These are phyloP conservation scores for Xiphorhynchus elegans DNA, from an alignment of 2,113 vertebrate genomes.

Conservation along the genomic window DNA sequence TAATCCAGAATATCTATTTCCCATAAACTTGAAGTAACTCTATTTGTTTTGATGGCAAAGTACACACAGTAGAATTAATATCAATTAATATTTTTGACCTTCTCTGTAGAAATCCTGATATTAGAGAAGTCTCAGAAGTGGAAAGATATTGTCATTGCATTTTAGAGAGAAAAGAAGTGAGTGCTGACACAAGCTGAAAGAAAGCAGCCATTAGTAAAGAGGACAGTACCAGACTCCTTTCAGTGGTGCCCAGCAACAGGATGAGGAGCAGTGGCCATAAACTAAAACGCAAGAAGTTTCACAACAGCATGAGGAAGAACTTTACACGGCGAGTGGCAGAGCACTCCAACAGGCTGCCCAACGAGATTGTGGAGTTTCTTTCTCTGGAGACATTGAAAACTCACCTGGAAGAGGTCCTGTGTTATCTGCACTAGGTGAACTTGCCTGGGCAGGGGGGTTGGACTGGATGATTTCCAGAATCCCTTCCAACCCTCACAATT, in stretches of 20 bases:
- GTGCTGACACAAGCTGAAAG: neutral
- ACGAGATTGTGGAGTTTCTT: neutral
- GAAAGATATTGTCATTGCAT: neutral
- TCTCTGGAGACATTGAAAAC: neutral
- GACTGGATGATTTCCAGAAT: neutral
- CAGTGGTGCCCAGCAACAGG: neutral
- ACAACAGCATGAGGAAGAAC: fast-evolving
- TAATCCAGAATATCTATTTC: conserved; percentile 31
- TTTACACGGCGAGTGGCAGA: neutral
- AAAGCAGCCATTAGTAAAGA: neutral
- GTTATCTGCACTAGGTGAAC: neutral
- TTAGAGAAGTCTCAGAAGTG: neutral
- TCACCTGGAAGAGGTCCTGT: neutral
- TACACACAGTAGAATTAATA: conserved; percentile 4
- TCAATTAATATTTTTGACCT: neutral
- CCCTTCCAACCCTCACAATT: neutral
- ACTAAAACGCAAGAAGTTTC: neutral
- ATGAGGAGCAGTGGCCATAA: neutral
- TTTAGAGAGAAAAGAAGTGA: neutral
- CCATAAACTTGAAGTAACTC: neutral
- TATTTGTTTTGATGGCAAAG: conserved; percentile 31
- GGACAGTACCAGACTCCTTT: neutral
- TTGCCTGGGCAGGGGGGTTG: neutral
- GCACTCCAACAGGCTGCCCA: neutral
- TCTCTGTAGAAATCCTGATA: neutral